Percentiles rank a stretch among this genome's conserved stretches.
These are phyloP conservation scores for Muntiacus muntjak DNA, from an alignment of 2,113 vertebrate species.

Conservation along the genomic window DNA sequence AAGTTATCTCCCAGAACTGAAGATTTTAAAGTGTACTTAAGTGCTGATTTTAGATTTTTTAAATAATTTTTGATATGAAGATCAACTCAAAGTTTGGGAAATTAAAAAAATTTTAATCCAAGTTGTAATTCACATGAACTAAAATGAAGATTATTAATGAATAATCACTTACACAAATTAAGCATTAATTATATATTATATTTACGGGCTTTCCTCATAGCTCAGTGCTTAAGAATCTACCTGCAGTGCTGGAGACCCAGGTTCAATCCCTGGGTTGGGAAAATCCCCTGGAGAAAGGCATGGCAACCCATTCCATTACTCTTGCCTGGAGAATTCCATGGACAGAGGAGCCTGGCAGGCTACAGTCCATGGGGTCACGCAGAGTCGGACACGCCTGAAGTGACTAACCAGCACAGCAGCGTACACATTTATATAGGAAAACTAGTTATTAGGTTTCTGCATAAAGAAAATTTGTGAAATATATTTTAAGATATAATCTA, in stretches of 20 bases:
- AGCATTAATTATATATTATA: neutral
- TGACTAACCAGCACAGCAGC: neutral
- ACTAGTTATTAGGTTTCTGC: neutral
- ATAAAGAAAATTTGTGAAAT: slow-evolving; percentile 3
- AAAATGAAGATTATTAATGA: neutral
- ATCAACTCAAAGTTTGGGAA: slow-evolving; percentile 6
- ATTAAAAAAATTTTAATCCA: neutral
- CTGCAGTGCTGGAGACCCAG: neutral
- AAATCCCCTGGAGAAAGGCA: neutral
- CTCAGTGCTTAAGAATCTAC: neutral
- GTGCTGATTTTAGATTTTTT: slow-evolving; percentile 52
- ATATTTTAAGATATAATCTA: neutral
- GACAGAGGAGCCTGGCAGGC: neutral
- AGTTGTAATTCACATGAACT: neutral
- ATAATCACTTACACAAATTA: neutral
- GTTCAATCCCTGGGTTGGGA: neutral
- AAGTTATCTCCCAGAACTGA: neutral
- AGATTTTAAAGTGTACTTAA: neutral
- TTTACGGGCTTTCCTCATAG: neutral
- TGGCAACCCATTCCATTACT: neutral
- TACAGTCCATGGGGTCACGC: neutral
- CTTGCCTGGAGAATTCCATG: neutral
- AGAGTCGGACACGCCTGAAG: neutral
- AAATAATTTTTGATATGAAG: slow-evolving; percentile 36
- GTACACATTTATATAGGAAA: neutral